Evolutionary conservation across 2,113 vertebrate genomes (phyloP).

Genomic region (Mastomys coucha): DNA sequence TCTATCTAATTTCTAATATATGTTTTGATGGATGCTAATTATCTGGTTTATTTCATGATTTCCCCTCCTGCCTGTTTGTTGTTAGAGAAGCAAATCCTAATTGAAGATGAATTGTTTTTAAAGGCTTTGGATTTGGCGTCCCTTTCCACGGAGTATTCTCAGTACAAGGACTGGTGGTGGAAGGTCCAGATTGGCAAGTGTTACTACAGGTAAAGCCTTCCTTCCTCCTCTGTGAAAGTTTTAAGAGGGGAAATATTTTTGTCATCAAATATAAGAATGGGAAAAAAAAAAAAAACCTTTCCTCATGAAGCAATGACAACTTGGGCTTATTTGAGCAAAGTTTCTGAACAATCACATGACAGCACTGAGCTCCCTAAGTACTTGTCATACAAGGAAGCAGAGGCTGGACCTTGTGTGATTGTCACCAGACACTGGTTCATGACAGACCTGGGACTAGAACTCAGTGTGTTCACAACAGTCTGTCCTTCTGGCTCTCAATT

Average conservation of each 20-base stretch:
- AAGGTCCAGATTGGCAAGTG: conserved; percentile 99
- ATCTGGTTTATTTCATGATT: conserved; percentile 65
- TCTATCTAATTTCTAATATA: conserved; percentile 57
- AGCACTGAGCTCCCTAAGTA: background rate
- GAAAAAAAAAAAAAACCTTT: background rate
- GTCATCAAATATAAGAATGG: background rate
- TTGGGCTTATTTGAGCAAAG: background rate
- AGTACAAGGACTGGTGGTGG: conserved; percentile 99
- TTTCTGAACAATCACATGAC: background rate
- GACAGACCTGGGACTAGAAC: background rate
- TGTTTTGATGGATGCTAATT: conserved; percentile 71
- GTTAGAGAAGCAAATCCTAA: conserved; percentile 70
- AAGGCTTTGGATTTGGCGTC: conserved; percentile 98
- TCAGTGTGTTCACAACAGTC: background rate
- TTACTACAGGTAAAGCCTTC: conserved; percentile 93
- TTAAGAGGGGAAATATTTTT: background rate
- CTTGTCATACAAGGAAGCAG: background rate
- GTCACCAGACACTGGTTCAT: background rate
- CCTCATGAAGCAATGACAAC: conserved; percentile 4
- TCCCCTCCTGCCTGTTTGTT: conserved; percentile 58
- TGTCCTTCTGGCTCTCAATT: background rate
- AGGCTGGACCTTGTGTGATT: background rate
- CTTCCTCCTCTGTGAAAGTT: background rate
- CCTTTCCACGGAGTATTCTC: conserved; percentile 95
- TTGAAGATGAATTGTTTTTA: conserved; percentile 82